Conservation (phyloP, 2,888 invertebrate genomes). For the Aspidiotus rigidus region DNA sequence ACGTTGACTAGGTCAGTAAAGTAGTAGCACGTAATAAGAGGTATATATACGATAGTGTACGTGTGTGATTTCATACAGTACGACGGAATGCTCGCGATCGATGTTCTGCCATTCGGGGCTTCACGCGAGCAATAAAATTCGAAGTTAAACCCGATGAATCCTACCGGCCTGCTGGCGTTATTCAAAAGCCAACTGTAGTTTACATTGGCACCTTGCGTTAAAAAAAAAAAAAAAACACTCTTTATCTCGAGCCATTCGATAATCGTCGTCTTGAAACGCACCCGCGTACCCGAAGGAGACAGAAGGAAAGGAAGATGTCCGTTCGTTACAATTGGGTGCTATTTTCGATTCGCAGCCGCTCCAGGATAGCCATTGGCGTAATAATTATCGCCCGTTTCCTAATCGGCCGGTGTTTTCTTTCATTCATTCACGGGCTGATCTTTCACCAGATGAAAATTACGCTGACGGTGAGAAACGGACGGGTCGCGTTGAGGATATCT, state of each 20-base stretch:
- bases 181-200: constrained; percentile 8
- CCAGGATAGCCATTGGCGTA: constrained; percentile 2
- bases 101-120: too few relatives aligned
- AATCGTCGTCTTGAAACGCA: neutral
- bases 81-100: too few relatives aligned
- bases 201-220: neutral
- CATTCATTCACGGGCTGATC: neutral
- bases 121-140: too few relatives aligned
- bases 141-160: too few relatives aligned
- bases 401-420: constrained; percentile 4
- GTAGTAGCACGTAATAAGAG: too few relatives aligned
- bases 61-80: too few relatives aligned
- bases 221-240: neutral
- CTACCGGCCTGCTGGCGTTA: too few relatives aligned
- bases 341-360: constrained; percentile 4
- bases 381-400: neutral
- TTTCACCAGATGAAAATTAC: neutral
- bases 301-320: constrained; percentile 8
- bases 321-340: constrained; percentile 4
- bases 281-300: neutral
- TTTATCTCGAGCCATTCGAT: neutral
- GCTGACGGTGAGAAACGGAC: neutral
- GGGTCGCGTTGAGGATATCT: neutral
- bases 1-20: too few relatives aligned
- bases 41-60: too few relatives aligned